phyloP scores from a whole-genome alignment of 2,888 invertebrate genomes.

The Rhagium mordax region DNA sequence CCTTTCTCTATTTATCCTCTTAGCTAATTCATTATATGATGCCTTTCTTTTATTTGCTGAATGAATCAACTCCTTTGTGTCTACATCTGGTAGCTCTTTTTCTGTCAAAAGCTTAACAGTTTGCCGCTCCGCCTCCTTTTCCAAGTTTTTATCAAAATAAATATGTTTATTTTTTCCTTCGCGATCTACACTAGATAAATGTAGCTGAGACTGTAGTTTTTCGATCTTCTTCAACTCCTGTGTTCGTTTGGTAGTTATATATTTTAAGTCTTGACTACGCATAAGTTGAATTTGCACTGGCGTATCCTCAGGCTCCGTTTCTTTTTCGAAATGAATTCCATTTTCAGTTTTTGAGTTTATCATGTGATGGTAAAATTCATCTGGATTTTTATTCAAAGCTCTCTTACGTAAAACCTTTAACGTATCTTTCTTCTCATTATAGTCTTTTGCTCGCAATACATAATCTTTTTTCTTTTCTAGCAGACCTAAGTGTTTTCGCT shows the following conservation, averaged over 20 bases:
- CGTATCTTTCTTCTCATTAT: slow-evolving; percentile 86
- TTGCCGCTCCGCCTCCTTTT: slow-evolving; percentile 75
- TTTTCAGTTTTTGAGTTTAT: slow-evolving; percentile 84
- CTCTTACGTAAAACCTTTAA: slow-evolving; percentile 86
- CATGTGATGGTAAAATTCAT: slow-evolving; percentile 99
- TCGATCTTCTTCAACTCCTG: slow-evolving; percentile 86
- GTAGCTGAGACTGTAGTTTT: slow-evolving; percentile 83
- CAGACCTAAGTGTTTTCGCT: slow-evolving; percentile 83
- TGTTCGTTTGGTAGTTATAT: slow-evolving; percentile 88
- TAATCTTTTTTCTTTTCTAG: slow-evolving; percentile 94
- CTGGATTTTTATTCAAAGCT: slow-evolving; percentile 95
- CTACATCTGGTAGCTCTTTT: slow-evolving; percentile 74
- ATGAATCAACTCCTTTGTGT: slow-evolving; percentile 71
- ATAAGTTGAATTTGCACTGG: slow-evolving; percentile 90
- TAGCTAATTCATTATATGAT: slow-evolving; percentile 82
- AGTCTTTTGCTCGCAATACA: slow-evolving; percentile 82
- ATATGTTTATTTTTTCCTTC: slow-evolving; percentile 82
- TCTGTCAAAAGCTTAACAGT: slow-evolving; percentile 71
- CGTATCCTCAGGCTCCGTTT: slow-evolving; percentile 82
- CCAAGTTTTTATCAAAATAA: slow-evolving; percentile 85
- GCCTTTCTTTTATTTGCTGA: slow-evolving; percentile 76
- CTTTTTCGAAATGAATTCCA: slow-evolving; percentile 78
- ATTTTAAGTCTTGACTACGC: slow-evolving; percentile 93
- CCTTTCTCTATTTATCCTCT: slow-evolving; percentile 84
- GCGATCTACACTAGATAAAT: slow-evolving; percentile 84